A percentile compares a stretch with the other conserved stretches of the same genome.
These are phyloP conservation scores for Tragelaphus strepsiceros DNA, from an alignment of 2,113 vertebrate species.

Conservation along the genomic window DNA sequence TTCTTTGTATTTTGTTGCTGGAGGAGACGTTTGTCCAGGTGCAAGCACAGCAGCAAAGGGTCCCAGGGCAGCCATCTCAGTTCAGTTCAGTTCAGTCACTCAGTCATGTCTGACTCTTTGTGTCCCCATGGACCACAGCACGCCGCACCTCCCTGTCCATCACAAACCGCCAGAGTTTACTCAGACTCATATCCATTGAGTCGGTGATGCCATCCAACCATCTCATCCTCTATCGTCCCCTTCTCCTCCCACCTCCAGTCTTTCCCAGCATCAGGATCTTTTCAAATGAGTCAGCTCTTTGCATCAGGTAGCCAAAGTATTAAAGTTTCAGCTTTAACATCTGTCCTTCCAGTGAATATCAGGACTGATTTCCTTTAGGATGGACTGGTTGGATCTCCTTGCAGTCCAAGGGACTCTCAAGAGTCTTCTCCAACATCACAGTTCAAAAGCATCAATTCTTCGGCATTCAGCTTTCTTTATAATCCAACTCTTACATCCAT, in stretches of 20 bases:
- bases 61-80: neutral
- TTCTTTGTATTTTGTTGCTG: neutral
- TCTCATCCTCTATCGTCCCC: neutral
- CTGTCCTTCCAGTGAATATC: neutral
- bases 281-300: neutral
- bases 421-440: neutral
- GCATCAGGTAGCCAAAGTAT: neutral
- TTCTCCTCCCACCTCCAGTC: neutral
- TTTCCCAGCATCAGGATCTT: neutral
- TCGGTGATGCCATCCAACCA: neutral
- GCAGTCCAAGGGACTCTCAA: neutral
- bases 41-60: neutral
- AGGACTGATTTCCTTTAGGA: neutral
- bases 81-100: neutral
- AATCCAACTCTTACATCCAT: neutral
- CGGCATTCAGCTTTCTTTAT: rapidly evolving
- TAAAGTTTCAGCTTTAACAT: neutral
- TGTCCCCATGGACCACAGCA: neutral
- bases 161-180: neutral
- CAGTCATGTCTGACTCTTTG: neutral
- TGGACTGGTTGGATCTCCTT: neutral
- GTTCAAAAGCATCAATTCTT: neutral
- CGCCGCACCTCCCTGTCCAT: neutral
- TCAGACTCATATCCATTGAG: neutral
- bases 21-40: neutral